Conservation (phyloP, 1,140 invertebrate species). For the Linepithema humile region DNA sequence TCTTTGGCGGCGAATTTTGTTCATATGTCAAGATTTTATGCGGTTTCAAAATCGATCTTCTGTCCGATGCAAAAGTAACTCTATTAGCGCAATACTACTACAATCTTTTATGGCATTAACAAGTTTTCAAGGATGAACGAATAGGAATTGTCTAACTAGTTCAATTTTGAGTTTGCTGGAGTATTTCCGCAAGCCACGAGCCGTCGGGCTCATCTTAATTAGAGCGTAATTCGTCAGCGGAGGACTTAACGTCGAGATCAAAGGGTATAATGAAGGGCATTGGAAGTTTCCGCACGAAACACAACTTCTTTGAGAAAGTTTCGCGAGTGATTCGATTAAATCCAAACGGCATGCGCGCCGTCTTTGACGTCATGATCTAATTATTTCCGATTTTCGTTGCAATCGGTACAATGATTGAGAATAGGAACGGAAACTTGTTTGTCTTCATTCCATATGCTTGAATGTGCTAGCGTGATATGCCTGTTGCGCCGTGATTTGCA, state of each 20-base stretch:
- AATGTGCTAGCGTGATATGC: not conserved
- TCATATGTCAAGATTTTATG: not conserved
- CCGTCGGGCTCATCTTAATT: conserved; percentile 58
- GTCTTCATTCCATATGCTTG: conserved; percentile 7
- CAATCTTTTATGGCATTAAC: not conserved
- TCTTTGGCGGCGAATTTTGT: not conserved
- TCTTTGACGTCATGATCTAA: conserved; percentile 77
- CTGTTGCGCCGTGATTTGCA: conserved; percentile 44
- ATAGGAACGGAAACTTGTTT: conserved; percentile 64
- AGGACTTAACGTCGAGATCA: conserved; percentile 58
- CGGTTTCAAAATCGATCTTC: not conserved
- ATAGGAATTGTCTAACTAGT: conserved; percentile 10
- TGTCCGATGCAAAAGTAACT: not conserved
- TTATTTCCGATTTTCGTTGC: conserved; percentile 79
- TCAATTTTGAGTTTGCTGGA: conserved; percentile 15
- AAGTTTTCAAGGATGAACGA: not conserved
- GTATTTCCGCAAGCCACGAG: conserved; percentile 16
- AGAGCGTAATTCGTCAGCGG: conserved; percentile 62
- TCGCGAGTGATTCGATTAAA: conserved; percentile 75
- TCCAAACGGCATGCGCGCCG: conserved; percentile 72
- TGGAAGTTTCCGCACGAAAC: conserved; percentile 69
- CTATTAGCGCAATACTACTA: not conserved
- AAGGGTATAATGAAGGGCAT: conserved; percentile 50
- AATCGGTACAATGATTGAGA: conserved; percentile 79
- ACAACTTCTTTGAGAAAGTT: conserved; percentile 68